These are phyloP conservation scores for Hypsibius dujardini DNA, from an alignment of 1,140 invertebrate genomes.

Conservation along the genomic window DNA sequence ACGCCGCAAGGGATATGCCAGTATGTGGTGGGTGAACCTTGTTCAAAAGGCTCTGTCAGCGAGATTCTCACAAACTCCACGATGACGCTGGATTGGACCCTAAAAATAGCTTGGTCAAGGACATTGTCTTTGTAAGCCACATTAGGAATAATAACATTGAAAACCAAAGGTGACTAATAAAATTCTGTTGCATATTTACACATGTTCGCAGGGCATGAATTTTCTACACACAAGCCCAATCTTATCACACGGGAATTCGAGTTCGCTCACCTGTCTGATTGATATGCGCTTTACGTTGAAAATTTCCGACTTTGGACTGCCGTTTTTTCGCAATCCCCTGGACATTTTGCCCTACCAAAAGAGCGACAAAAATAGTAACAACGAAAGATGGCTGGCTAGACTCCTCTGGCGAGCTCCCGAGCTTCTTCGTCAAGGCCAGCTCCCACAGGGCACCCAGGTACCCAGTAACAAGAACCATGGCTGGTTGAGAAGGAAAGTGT, in stretches of 20 bases:
- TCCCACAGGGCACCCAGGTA: conserved; percentile 35
- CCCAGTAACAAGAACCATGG: conserved; percentile 26
- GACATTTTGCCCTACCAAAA: background rate
- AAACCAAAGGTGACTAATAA: background rate
- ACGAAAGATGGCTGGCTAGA: background rate
- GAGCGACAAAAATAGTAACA: background rate
- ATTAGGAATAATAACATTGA: background rate
- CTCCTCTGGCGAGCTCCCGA: conserved; percentile 83
- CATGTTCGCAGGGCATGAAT: conserved; percentile 2
- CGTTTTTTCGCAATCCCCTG: background rate
- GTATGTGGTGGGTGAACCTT: background rate
- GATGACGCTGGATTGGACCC: background rate
- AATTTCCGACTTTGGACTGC: background rate
- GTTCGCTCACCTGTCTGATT: background rate
- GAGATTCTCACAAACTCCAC: background rate
- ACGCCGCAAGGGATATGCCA: background rate
- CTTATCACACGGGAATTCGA: background rate
- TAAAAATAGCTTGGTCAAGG: background rate
- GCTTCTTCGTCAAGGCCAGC: conserved; percentile 50
- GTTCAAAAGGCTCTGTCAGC: background rate
- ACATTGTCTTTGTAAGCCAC: conserved; percentile 2
- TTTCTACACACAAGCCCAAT: background rate
- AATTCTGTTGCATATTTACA: background rate
- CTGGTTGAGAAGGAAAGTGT: conserved; percentile 28
- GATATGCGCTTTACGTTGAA: conserved; percentile 1